phyloP scores from a whole-genome alignment of 2,797 vertebrate genomes.

The Spinibarbus caldwelli region DNA sequence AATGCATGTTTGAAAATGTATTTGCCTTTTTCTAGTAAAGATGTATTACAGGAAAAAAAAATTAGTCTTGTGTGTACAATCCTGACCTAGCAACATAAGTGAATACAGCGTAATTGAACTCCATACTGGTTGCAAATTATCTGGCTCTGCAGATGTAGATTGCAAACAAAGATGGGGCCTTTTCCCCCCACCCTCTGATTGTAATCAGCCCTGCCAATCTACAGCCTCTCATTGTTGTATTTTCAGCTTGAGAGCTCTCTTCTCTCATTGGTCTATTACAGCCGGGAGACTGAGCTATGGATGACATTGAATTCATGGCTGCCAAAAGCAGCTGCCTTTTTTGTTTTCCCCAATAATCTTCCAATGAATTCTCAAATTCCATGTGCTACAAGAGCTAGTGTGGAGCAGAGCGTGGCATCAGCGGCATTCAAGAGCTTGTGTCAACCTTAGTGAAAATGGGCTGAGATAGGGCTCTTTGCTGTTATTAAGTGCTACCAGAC shows the following conservation, averaged over 20 bases:
- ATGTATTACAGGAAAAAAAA: conserved; percentile 19
- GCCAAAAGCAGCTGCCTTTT: conserved; percentile 50
- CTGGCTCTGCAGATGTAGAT: conserved; percentile 57
- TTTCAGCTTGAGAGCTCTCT: conserved; percentile 55
- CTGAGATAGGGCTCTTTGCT: conserved; percentile 45
- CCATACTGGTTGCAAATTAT: conserved; percentile 53
- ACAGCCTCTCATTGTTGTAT: conserved; percentile 56
- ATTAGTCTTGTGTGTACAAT: background rate
- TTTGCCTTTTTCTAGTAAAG: conserved; percentile 33
- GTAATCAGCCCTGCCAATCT: conserved; percentile 57
- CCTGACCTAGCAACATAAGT: conserved; percentile 50
- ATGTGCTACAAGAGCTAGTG: conserved; percentile 46
- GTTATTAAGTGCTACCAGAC: conserved; percentile 50
- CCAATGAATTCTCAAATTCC: conserved; percentile 57
- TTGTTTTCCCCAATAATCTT: conserved; percentile 45
- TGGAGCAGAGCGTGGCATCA: conserved; percentile 34
- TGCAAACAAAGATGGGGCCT: conserved; percentile 52
- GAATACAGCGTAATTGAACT: conserved; percentile 37
- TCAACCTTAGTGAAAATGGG: conserved; percentile 61
- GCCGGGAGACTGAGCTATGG: conserved; percentile 43
- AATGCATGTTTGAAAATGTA: background rate
- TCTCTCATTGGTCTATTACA: conserved; percentile 47
- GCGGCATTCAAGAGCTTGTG: conserved; percentile 47
- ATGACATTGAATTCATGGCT: conserved; percentile 47
- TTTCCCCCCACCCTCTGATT: conserved; percentile 43